A percentile compares a stretch with the other conserved stretches of the same genome.
Evolutionary conservation across 2,797 vertebrate species (phyloP).

Genomic region (Rhinichthys osculus): DNA sequence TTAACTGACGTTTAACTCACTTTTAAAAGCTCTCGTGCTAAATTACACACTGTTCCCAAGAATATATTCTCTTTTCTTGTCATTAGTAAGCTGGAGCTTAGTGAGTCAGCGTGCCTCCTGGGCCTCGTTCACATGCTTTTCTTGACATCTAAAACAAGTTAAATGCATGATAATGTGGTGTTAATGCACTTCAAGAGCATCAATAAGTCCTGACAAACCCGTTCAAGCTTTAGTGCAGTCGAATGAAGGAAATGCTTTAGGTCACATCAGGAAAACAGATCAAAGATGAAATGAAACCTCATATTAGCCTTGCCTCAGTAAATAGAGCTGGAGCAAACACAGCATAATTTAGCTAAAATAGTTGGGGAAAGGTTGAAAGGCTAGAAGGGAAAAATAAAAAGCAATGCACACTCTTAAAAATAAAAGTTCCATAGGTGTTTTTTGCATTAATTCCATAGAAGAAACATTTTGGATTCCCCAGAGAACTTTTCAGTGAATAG

Average conservation of each 20-base stretch:
- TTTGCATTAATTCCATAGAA: neutral
- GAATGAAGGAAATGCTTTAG: constrained; percentile 12
- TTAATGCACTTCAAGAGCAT: neutral
- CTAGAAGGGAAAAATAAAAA: constrained; percentile 4
- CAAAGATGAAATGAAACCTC: constrained; percentile 29
- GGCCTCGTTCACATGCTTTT: constrained; percentile 7
- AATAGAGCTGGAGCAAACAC: constrained; percentile 1
- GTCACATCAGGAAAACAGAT: constrained; percentile 20
- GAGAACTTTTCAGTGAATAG: neutral
- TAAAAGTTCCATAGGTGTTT: neutral
- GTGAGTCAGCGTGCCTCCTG: constrained; percentile 18
- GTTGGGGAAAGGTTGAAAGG: neutral
- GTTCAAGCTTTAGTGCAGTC: constrained; percentile 23
- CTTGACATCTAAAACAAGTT: constrained; percentile 29
- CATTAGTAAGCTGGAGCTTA: constrained; percentile 3
- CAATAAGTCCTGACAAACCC: constrained; percentile 21
- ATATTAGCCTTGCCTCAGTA: constrained; percentile 2
- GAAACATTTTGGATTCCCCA: neutral
- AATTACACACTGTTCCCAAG: constrained; percentile 14
- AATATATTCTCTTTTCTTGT: neutral
- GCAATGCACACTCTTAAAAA: neutral
- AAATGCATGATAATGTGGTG: neutral
- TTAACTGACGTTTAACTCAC: constrained; percentile 10
- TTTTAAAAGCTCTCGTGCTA: constrained; percentile 24
- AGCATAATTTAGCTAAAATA: neutral